These are phyloP conservation scores for Philhelius pedissequus DNA, from an alignment of 2,888 invertebrate species.

Conservation along the genomic window DNA sequence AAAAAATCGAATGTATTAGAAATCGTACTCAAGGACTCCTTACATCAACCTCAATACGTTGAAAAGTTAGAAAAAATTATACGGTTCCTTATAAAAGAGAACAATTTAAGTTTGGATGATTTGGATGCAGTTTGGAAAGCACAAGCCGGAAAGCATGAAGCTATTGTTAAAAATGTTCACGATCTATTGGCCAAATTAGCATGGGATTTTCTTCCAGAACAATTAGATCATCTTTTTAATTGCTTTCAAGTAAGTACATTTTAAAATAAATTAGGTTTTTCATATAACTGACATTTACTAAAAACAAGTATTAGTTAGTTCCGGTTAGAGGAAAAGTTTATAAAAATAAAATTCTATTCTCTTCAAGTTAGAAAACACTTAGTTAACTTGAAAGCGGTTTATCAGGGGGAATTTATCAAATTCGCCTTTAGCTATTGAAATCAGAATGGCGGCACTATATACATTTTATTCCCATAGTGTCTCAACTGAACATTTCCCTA, in stretches of 20 bases:
- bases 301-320: too few species aligned
- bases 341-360: too few species aligned
- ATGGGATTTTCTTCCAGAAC: conserved; percentile 98
- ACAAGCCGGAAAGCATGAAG: conserved; percentile 98
- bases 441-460: too few species aligned
- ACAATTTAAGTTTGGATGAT: conserved; percentile 92
- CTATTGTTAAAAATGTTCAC: conserved; percentile 98
- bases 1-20: conserved; percentile 96
- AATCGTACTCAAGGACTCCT: conserved; percentile 95
- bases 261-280: not conserved
- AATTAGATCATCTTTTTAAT: conserved; percentile 97
- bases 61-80: conserved; percentile 98
- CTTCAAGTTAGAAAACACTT: too few species aligned
- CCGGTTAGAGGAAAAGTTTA: too few species aligned
- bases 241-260: conserved; percentile 90
- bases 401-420: too few species aligned
- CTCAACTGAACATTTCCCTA: too few species aligned
- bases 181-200: conserved; percentile 97
- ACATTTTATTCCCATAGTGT: too few species aligned
- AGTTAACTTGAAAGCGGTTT: too few species aligned
- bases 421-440: too few species aligned
- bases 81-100: conserved; percentile 96
- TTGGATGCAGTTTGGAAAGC: conserved; percentile 98
- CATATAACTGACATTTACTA: not conserved
- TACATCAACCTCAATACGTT: conserved; percentile 98